Evolutionary conservation across 2,797 vertebrate species (phyloP), one percentile per base, ranked within the genome.

Genomic region (Hyperoplus immaculatus): DNA sequence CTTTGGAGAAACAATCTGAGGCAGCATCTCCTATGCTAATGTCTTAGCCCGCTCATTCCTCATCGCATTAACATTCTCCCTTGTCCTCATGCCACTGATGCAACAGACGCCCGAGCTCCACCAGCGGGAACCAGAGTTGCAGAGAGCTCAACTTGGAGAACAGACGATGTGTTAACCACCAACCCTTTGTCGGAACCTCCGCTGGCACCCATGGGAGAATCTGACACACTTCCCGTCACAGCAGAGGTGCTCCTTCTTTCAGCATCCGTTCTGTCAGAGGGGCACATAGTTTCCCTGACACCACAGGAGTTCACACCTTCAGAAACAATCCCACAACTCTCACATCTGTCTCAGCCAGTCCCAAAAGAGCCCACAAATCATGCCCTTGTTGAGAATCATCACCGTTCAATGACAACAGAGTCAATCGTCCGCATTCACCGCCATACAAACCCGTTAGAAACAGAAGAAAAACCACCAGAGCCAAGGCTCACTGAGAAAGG

Each of bases 11-110:
- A 94, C 90, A 94, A 92, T 93, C 92, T 93, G 92, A 95, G 90
- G 88, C 93, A 94, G 93, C 93, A 94, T 92, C 88, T 93, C 90
- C 83, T 90, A 94, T 95, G 93, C 84, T 93, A 94, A 94, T 92
- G 78, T 60, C 14, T 75, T 58, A 72, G 69, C 84, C 69, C 59
- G 69, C 90, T 87, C 86, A 69, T 90, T 87, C 68, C 83, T 91
- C 87, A 88, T 80, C 75, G 78, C 77, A 86, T 90, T 93, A 88
- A 85, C 80, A 87, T 90, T 86, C 72, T 29, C 29, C 29, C 85
- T 80, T 82, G 71, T 90, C 87, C 87, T 87, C 77, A 57, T 74
- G 81, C 80, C 75, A 75, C 85, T 77, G 82, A 88, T 76, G 77
- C 85, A 74, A 78, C 84, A 80, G 88, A 83, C 82, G 76, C 51